phyloP scores from a whole-genome alignment of 2,797 vertebrate species.

The Gallirallus australis region DNA sequence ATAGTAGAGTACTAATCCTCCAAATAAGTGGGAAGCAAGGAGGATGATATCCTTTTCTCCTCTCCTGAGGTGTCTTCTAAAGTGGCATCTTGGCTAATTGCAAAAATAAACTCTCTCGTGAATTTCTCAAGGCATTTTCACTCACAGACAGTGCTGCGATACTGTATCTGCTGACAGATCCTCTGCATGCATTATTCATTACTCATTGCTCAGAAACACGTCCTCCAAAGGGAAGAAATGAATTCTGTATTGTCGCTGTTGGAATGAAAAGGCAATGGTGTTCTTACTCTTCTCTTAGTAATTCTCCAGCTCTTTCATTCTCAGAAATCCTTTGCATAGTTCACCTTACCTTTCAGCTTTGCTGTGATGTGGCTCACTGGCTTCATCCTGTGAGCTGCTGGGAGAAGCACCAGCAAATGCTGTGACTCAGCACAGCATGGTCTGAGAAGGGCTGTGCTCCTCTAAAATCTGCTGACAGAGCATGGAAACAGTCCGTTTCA shows the following conservation, averaged over 20 bases:
- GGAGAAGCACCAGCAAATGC: background rate
- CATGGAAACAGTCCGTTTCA: background rate
- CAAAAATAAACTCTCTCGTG: background rate
- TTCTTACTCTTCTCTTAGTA: background rate
- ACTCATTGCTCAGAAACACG: background rate
- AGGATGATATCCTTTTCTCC: background rate
- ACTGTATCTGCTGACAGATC: background rate
- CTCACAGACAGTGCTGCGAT: background rate
- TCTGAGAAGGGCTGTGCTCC: background rate
- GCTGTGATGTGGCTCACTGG: background rate
- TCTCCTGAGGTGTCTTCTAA: background rate
- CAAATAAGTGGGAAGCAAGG: background rate
- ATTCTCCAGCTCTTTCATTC: background rate
- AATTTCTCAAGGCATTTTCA: background rate
- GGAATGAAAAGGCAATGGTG: background rate
- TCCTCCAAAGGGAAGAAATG: background rate
- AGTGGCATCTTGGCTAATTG: background rate
- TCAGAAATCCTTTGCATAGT: background rate
- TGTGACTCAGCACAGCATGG: background rate
- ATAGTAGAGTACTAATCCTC: background rate
- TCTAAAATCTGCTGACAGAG: background rate
- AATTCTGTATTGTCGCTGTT: background rate
- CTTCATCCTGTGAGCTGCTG: background rate
- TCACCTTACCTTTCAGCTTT: background rate
- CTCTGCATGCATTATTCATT: slow-evolving; percentile 10